A percentile compares a stretch with the other conserved stretches of the same genome.
Evolutionary conservation across 2,113 vertebrate genomes (phyloP).

Genomic region (Gambusia holbrooki): DNA sequence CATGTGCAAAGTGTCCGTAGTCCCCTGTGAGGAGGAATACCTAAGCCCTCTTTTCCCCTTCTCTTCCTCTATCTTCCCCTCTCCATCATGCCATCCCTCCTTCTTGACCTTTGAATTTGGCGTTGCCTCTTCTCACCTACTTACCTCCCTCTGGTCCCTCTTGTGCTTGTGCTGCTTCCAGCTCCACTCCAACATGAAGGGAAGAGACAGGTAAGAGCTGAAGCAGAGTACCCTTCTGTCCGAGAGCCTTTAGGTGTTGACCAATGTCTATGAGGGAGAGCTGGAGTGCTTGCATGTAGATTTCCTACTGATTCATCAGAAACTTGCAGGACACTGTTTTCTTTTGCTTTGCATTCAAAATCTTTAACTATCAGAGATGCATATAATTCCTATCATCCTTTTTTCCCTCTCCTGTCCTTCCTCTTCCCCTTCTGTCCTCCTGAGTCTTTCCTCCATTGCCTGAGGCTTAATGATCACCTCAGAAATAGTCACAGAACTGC

Average conservation of each 20-base stretch:
- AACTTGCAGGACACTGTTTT: conserved; percentile 56
- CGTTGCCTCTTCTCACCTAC: conserved; percentile 75
- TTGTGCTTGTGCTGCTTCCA: conserved; percentile 59
- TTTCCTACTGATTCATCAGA: conserved; percentile 87
- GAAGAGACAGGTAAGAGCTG: conserved; percentile 71
- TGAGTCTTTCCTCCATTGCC: conserved; percentile 73
- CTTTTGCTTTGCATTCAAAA: conserved; percentile 44
- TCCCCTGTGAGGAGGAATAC: conserved; percentile 59
- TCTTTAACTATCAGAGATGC: conserved; percentile 10
- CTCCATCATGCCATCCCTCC: conserved; percentile 67
- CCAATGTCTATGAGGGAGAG: conserved; percentile 51
- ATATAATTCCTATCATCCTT: conserved; percentile 20
- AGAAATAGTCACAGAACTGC: conserved; percentile 87
- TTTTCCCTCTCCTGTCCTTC: conserved; percentile 48
- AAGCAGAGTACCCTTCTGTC: conserved; percentile 64
- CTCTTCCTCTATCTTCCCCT: conserved; percentile 46
- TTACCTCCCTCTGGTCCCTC: conserved; percentile 70
- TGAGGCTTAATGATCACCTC: conserved; percentile 82
- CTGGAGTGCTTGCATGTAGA: conserved; percentile 88
- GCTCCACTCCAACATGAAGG: conserved; percentile 70
- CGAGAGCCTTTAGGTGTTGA: conserved; percentile 82
- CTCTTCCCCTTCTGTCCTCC: conserved; percentile 74
- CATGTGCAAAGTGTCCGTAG: conserved; percentile 71
- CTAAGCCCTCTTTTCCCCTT: conserved; percentile 44
- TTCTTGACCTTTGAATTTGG: conserved; percentile 79